A percentile compares a stretch with the other conserved stretches of the same genome.
These are phyloP conservation scores for Lathamus discolor DNA, from an alignment of 2,113 vertebrate genomes.

Conservation along the genomic window DNA sequence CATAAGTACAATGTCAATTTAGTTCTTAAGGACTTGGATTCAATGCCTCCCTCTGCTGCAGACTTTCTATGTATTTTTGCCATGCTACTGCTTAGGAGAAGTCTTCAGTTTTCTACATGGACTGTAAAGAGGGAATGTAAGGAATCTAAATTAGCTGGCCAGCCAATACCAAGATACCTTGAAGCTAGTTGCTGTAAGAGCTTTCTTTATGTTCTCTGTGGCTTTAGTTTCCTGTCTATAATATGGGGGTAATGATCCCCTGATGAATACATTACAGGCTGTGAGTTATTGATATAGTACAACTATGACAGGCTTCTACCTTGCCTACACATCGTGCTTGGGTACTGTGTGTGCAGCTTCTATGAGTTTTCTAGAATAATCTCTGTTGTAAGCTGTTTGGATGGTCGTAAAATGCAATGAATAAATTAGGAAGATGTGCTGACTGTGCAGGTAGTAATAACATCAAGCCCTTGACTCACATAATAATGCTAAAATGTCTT, in stretches of 20 bases:
- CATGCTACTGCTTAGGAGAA: not conserved
- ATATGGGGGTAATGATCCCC: not conserved
- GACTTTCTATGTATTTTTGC: not conserved
- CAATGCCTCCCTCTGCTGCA: not conserved
- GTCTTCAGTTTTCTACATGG: not conserved
- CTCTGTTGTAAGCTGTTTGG: not conserved
- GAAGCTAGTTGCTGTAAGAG: not conserved
- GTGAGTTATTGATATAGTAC: not conserved
- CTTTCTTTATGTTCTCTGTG: not conserved
- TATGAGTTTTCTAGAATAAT: not conserved
- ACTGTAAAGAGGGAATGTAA: not conserved
- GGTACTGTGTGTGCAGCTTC: not conserved
- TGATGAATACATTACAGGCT: not conserved
- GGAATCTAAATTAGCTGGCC: not conserved
- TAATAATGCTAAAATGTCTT: not conserved
- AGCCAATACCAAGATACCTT: not conserved
- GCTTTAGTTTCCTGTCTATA: not conserved
- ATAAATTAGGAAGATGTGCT: not conserved
- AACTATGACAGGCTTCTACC: not conserved
- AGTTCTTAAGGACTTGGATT: not conserved
- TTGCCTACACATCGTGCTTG: not conserved
- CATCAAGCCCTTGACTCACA: not conserved
- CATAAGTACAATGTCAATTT: not conserved
- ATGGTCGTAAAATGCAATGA: not conserved
- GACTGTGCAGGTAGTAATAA: not conserved